phyloP scores from a whole-genome alignment of 2,113 vertebrate species.

The Pongo abelii region DNA sequence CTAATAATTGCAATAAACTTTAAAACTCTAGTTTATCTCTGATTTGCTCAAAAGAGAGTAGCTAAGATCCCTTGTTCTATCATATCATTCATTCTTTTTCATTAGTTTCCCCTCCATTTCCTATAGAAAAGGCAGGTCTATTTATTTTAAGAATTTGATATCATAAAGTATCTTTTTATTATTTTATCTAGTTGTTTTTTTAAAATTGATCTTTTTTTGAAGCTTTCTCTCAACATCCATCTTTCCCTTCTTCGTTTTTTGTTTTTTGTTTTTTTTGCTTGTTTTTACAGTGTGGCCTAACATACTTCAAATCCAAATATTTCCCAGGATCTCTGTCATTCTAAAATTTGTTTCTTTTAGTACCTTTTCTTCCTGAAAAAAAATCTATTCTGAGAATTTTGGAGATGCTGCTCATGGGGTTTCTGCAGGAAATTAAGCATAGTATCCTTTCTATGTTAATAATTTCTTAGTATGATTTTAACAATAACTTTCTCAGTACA shows the following conservation, averaged over 20 bases:
- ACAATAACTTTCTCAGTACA: neutral
- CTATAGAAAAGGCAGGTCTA: neutral
- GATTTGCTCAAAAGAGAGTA: neutral
- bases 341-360: neutral
- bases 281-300: neutral
- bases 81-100: neutral
- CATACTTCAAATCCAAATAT: slow-evolving; percentile 34
- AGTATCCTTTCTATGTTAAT: neutral
- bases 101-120: neutral
- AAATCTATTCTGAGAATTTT: neutral
- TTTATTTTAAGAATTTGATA: neutral
- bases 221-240: neutral
- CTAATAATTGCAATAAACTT: neutral
- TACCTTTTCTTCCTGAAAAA: neutral
- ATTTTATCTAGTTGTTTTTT: neutral
- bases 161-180: neutral
- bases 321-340: neutral
- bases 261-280: too few relatives aligned
- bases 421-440: neutral
- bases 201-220: neutral
- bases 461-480: neutral
- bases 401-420: neutral
- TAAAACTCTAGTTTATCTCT: neutral
- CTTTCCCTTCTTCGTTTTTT: neutral
- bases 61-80: neutral